phyloP scores from a whole-genome alignment of 2,888 invertebrate genomes.

The Drosophila acutilabella region DNA sequence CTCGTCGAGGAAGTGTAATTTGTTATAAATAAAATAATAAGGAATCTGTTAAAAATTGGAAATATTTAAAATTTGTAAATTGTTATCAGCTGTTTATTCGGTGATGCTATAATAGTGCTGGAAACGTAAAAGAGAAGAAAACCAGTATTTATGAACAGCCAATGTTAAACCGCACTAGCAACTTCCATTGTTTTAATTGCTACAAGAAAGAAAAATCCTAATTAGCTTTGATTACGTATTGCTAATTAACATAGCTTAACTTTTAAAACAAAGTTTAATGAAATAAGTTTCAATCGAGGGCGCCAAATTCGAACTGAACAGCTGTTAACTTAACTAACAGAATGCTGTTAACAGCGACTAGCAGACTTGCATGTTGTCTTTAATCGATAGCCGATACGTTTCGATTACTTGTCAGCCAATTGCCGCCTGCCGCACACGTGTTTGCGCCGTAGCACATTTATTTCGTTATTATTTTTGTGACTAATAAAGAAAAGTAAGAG shows the following conservation, averaged over 20 bases:
- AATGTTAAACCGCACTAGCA: too few relatives aligned
- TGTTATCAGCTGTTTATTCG: neutral
- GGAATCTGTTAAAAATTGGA: neutral
- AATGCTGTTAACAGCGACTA: neutral
- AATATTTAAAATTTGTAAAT: neutral
- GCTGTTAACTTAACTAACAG: neutral
- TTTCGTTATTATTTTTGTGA: constrained; percentile 45
- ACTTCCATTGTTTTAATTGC: too few relatives aligned
- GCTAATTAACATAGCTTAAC: too few relatives aligned
- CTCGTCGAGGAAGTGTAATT: constrained; percentile 89
- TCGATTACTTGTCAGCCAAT: constrained; percentile 33
- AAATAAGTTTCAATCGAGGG: too few relatives aligned
- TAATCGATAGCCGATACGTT: constrained; percentile 18
- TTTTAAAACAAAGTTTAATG: too few relatives aligned
- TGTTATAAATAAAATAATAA: constrained; percentile 28
- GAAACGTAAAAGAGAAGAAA: too few relatives aligned
- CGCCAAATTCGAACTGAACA: neutral
- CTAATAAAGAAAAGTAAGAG: constrained; percentile 24
- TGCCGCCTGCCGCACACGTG: constrained; percentile 64
- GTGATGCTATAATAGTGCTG: too few relatives aligned
- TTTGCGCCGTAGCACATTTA: constrained; percentile 56
- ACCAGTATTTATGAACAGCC: too few relatives aligned
- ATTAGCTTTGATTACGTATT: too few relatives aligned
- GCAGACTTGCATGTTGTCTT: neutral
- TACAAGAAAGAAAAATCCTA: too few relatives aligned